Evolutionary conservation across 2,888 invertebrate species (phyloP).

Genomic region (Megamerina dolium): DNA sequence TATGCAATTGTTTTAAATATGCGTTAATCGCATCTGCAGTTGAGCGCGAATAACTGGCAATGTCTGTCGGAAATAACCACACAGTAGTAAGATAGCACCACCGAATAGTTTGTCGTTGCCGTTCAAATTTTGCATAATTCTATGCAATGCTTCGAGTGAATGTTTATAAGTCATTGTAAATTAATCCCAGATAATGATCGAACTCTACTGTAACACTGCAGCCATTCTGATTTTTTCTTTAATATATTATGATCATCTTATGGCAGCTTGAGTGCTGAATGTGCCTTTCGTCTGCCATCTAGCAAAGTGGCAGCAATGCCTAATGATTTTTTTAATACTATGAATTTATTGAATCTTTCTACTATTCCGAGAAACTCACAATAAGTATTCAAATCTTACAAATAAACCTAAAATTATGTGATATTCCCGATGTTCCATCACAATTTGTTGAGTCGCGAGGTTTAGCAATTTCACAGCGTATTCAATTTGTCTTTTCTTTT

Average conservation of each 20-base stretch:
- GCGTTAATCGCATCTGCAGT: too few species aligned
- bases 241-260: conserved; percentile 19
- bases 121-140: conserved; percentile 24
- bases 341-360: too few species aligned
- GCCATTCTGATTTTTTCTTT: conserved; percentile 30
- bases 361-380: too few species aligned
- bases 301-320: too few species aligned
- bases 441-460: too few species aligned
- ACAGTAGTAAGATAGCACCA: conserved; percentile 11
- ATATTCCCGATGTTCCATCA: too few species aligned
- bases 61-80: conserved; percentile 10
- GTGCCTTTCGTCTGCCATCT: too few species aligned
- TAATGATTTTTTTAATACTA: too few species aligned
- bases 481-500: too few species aligned
- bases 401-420: too few species aligned
- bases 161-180: conserved; percentile 32
- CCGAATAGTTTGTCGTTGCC: conserved; percentile 5
- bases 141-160: conserved; percentile 15
- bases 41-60: conserved; percentile 10
- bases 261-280: conserved; percentile 31
- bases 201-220: conserved; percentile 14
- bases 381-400: too few species aligned
- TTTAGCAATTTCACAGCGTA: too few species aligned
- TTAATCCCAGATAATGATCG: conserved; percentile 29
- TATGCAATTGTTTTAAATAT: conserved; percentile 6